phyloP scores from a whole-genome alignment of 2,113 vertebrate genomes.

The Psittacus erithacus region DNA sequence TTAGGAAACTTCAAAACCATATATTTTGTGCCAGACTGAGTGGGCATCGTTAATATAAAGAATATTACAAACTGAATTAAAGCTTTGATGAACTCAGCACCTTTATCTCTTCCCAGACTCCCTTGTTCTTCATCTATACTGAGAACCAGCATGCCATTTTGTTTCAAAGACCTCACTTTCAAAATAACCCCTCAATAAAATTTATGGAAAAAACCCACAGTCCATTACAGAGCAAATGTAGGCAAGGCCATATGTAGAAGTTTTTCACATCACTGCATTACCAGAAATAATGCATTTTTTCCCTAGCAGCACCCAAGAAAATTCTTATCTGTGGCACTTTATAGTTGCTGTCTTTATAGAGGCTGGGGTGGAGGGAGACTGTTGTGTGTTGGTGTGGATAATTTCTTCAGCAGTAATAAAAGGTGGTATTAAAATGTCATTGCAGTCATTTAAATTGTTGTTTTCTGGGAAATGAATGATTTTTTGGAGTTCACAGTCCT shows the following conservation, averaged over 20 bases:
- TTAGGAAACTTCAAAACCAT: not conserved
- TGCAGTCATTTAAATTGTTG: not conserved
- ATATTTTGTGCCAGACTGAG: not conserved
- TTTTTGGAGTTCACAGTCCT: not conserved
- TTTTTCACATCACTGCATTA: not conserved
- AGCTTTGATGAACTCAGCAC: not conserved
- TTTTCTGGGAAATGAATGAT: not conserved
- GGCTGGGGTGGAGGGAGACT: not conserved
- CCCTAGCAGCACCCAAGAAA: not conserved
- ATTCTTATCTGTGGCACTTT: not conserved
- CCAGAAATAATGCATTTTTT: not conserved
- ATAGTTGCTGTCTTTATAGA: not conserved
- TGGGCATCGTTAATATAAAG: not conserved
- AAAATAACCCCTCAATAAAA: not conserved
- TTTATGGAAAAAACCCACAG: not conserved
- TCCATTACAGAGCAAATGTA: not conserved
- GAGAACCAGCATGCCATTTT: not conserved
- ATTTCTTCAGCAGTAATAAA: conserved; percentile 4
- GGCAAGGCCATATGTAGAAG: not conserved
- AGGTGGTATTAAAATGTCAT: conserved; percentile 24
- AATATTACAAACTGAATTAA: not conserved
- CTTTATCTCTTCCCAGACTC: not conserved
- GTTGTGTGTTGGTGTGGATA: not conserved
- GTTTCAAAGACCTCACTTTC: not conserved
- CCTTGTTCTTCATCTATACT: not conserved